Evolutionary conservation across 2,113 vertebrate species (phyloP), one percentile per base, ranked within the genome.

Genomic region (Aplodontia rufa): DNA sequence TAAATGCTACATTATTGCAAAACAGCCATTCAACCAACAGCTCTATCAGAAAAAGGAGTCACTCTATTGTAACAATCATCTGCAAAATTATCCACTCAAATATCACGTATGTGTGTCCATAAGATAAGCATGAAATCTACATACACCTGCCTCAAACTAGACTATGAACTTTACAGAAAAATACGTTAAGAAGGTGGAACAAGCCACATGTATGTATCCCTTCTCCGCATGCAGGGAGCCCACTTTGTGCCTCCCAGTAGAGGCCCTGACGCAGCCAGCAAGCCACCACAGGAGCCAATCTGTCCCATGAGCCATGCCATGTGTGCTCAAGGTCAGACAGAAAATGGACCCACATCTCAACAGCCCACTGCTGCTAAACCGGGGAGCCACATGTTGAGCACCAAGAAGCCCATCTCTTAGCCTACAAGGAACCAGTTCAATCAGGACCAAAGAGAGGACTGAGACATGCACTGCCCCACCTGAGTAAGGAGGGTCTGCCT

Each of bases 391-490:
- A 49, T 94, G 62, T 14, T 80, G 7, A 53, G 78, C 32, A 91
- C 28, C 79, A 64, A 69, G 47, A 84, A 42, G 47, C 47, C 30
- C 1, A n/a, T n/a, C n/a, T n/a, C n/a, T n/a, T n/a, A n/a, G n/a
- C n/a, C n/a, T n/a, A n/a, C n/a, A n/a, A n/a, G n/a, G n/a, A n/a
- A n/a, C n/a, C n/a, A n/a, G n/a, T n/a, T n/a, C n/a, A n/a, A n/a
- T n/a, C n/a, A n/a, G n/a, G n/a, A n/a, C n/a, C 87, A 83, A 94
- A 97, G 93, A 81, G 97, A 97, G 42, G 93, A 91, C 24, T n/a
- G 85, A 19, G 24, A 53, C 74, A 94, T 51, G 83, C 69, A 40
- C 83, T 81, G 94, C 75, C 87, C 96, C 92, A 95, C 96, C 96
- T 94, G 96, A 96, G 93, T 91, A 93, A 45, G 17, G 76, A 85